phyloP scores from a whole-genome alignment of 2,797 vertebrate species.

The Chaenodraco wilsoni region DNA sequence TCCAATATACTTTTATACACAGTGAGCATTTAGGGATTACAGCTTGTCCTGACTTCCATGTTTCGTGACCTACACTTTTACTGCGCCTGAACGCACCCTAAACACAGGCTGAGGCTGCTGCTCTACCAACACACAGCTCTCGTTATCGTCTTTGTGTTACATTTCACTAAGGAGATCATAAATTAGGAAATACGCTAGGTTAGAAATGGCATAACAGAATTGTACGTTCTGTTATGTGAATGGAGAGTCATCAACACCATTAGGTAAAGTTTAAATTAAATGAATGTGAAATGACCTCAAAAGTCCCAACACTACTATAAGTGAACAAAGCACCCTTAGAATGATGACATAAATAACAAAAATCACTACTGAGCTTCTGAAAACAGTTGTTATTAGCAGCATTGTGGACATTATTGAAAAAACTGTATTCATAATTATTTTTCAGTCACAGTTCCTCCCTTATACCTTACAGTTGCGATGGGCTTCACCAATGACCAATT shows the following conservation, averaged over 20 bases:
- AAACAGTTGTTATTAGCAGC: neutral
- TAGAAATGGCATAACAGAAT: neutral
- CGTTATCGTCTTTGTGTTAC: neutral
- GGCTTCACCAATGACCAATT: neutral
- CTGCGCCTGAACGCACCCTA: neutral
- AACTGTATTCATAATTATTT: neutral
- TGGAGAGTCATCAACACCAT: neutral
- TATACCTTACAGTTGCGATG: neutral
- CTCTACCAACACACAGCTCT: neutral
- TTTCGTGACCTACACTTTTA: neutral
- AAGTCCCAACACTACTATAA: neutral
- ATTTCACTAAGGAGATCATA: neutral
- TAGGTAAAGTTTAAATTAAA: neutral
- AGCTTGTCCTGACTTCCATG: neutral
- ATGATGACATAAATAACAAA: neutral
- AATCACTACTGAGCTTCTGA: neutral
- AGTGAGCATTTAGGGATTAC: constrained; percentile 1
- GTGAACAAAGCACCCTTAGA: neutral
- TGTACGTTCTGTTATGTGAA: neutral
- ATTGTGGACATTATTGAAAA: neutral
- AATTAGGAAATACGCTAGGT: neutral
- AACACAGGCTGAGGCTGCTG: neutral
- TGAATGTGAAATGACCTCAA: neutral
- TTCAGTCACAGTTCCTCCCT: neutral
- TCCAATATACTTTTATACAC: too few relatives aligned